Evolutionary conservation across 2,888 invertebrate species (phyloP).

Genomic region (Panopea generosa): DNA sequence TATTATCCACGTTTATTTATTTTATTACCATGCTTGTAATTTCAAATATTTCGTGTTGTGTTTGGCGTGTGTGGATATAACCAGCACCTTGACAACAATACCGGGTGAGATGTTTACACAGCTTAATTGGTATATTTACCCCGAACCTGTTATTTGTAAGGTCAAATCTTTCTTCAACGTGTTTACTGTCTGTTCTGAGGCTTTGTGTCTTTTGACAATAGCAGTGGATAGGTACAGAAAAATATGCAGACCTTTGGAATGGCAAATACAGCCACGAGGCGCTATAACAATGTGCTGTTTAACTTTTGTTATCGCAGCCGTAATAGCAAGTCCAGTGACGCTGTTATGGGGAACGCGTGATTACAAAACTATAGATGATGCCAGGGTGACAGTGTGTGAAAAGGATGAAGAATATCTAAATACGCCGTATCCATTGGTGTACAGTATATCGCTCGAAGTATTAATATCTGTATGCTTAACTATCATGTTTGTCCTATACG

Average conservation of each 20-base stretch:
- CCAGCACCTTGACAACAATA: conserved; percentile 49
- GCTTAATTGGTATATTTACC: conserved; percentile 52
- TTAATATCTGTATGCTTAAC: conserved; percentile 30
- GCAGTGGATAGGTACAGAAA: conserved; percentile 73
- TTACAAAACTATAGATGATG: not conserved
- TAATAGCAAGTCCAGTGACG: conserved; percentile 41
- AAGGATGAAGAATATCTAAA: conserved; percentile 29
- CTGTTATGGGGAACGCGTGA: conserved; percentile 53
- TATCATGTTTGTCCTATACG: conserved; percentile 41
- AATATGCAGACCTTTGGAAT: conserved; percentile 69
- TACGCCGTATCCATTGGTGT: conserved; percentile 20
- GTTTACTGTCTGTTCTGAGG: conserved; percentile 62
- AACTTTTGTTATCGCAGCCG: conserved; percentile 23
- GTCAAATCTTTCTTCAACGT: conserved; percentile 60
- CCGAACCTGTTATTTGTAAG: conserved; percentile 36
- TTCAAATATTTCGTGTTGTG: conserved; percentile 57
- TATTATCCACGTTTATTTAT: conserved; percentile 50
- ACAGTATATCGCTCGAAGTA: conserved; percentile 17
- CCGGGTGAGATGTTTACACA: conserved; percentile 56
- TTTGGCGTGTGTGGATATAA: conserved; percentile 44
- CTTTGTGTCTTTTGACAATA: conserved; percentile 68
- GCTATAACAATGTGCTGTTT: conserved; percentile 31
- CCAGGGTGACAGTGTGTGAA: conserved; percentile 48
- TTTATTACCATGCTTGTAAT: conserved; percentile 46
- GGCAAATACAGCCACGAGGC: conserved; percentile 31